Evolutionary conservation across 2,797 vertebrate genomes (phyloP), one percentile per base, ranked within the genome.

Genomic region (Coendou prehensilis): DNA sequence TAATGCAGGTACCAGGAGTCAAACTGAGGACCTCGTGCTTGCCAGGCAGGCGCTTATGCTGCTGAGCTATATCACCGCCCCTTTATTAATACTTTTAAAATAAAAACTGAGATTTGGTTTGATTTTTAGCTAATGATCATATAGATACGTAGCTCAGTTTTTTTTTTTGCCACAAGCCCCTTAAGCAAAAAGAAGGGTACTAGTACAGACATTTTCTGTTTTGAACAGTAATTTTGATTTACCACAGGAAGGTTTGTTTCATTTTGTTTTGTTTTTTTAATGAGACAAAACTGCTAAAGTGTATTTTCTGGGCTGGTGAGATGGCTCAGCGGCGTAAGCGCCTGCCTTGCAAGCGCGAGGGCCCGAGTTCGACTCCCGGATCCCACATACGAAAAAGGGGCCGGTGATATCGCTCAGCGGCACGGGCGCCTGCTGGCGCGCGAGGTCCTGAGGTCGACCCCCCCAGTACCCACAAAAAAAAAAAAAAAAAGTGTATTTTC

Each of bases 91-190:
- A 76, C 1, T 61, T 97, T 86, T 28, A 82, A 71, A 95, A 71
- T 87, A 15, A 84, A 59, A 92, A 84, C 26, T 61, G 28, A 80
- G 6, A 50, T 92, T 89, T 67, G 54, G 20, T 95, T 96, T 90
- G 54, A 79, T 92, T 93, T 96, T 50, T 86, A 92, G 61, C 52
- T 94, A 71, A 92, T 80, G 47, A 56, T 80, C 57, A 15, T 30
- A 59, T 0, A 76, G 41, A 78, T 63, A n/a, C 7, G 69, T 90
- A 89, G n/a, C 61, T 92, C 7, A 90, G 0, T 56, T 54, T 57
- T 57, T 57, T 95, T 89, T 89, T 61, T 52, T 84, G 52, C 47
- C 56, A 50, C 15, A 33, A 78, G 37, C 33, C 22, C 64, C 23
- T 87, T 64, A 85, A 84, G 26, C n/a, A 41, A 94, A 47, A 82